Evolutionary conservation across 2,888 invertebrate species (phyloP).

Genomic region (Cantharis rufa): DNA sequence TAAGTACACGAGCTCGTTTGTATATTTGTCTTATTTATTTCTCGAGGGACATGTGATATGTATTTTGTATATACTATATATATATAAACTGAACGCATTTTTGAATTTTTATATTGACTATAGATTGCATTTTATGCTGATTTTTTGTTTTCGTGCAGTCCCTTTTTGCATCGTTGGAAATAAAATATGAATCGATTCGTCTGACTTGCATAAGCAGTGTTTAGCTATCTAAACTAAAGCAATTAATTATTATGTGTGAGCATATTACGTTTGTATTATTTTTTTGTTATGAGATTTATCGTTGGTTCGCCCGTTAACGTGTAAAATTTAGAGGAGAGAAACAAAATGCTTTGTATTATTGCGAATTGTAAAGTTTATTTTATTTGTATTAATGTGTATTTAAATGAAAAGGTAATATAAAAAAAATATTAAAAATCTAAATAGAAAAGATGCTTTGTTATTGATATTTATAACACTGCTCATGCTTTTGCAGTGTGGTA

Average conservation of each 20-base stretch:
- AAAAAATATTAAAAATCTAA: not conserved
- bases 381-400: not conserved
- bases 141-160: conserved; percentile 38
- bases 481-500: conserved; percentile 42
- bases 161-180: conserved; percentile 25
- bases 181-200: conserved; percentile 13
- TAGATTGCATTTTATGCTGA: conserved; percentile 49
- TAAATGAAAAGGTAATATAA: conserved; percentile 7
- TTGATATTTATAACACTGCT: conserved; percentile 36
- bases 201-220: conserved; percentile 29
- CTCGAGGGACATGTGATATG: conserved; percentile 54
- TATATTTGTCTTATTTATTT: conserved; percentile 41
- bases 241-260: conserved; percentile 1
- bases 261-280: not conserved
- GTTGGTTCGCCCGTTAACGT: not conserved
- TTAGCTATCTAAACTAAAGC: conserved; percentile 18
- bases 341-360: not conserved
- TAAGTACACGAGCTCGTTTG: conserved; percentile 26
- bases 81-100: conserved; percentile 51
- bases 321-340: not conserved
- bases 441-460: conserved; percentile 12
- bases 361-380: not conserved
- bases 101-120: conserved; percentile 51
- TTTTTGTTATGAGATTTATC: not conserved
- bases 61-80: conserved; percentile 43